Evolutionary conservation across 92 coral and sea anemone genomes (phyloP).

Genomic region (Phenganax stokvisi): DNA sequence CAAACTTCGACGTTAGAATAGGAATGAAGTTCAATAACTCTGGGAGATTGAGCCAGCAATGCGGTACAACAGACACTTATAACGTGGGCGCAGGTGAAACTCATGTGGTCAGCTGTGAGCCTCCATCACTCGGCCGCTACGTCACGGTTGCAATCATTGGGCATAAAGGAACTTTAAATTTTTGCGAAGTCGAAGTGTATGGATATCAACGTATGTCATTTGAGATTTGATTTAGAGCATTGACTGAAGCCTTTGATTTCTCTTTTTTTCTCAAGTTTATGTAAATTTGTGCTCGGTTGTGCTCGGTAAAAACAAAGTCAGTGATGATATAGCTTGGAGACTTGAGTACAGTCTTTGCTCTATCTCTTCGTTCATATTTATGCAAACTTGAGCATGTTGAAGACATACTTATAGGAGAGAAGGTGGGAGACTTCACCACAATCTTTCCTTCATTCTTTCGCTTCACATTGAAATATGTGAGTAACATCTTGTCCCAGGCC

Average conservation of each 20-base stretch:
- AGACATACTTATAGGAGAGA: no score
- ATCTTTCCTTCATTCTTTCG: no score
- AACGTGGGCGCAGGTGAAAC: conserved; percentile 14
- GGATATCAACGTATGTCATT: conserved; percentile 17
- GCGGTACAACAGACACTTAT: conserved; percentile 7
- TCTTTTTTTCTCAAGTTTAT: no score
- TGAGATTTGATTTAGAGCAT: neutral
- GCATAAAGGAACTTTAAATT: neutral
- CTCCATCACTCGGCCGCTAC: conserved; percentile 2
- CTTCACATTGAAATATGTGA: no score
- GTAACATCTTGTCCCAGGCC: neutral
- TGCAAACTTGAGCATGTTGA: no score
- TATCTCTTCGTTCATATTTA: no score
- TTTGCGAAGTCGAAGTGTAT: conserved; percentile 12
- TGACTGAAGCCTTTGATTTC: no score
- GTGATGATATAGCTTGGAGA: no score
- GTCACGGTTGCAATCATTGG: neutral
- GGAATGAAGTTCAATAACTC: neutral
- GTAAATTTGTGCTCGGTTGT: no score
- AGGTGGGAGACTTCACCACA: no score
- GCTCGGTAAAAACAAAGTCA: no score
- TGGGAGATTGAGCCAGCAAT: neutral
- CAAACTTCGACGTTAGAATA: conserved; percentile 2
- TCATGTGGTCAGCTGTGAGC: neutral
- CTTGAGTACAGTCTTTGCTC: no score